Base-by-base conservation (phyloP, 2,888 invertebrate genomes). In the Linnaemya tessellans region DNA sequence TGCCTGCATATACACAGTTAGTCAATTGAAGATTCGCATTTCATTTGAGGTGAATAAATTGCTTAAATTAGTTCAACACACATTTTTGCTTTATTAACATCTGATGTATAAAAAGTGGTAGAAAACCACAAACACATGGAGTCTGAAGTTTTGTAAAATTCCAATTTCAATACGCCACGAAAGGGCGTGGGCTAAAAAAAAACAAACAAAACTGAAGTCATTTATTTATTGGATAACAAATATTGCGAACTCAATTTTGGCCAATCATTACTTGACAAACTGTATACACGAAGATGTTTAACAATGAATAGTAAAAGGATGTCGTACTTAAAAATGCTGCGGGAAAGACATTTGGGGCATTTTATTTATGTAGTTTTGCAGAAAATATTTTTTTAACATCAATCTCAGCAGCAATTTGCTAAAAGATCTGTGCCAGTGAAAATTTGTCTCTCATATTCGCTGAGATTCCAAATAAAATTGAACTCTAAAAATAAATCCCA, bases 281-380 rank as follows among this genome's bases (percentile, higher is more conserved):
- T 71, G 71, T 54, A n/a, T n/a, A 41, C 18, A 8, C 4, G 10
- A 58, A 60, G 25, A 35, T 73, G 8, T 3, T 18, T 30, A 30
- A 38, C 35, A 73, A 73, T 65, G 54, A n/a, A 10, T 18, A 22
- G 10, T 49, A 20, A 65, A 64, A 38, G 41, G 60, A 30, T n/a
- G 18, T 22, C 38, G 22, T 60, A 49, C 13, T 30, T 4, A 30
- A 20, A 25, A 13, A 11, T n/a, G 8, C 7, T 13, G 35, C n/a
- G 11, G 15, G 38, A 38, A 46, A 46, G 7, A 15, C 3, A 4
- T 64, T 64, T 54, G 11, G 5, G 64, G 74, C 70, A 22, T 30
- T 56, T 4, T 15, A 38, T 10, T 9, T 41, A 67, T 30, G 9
- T 11, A 10, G 10, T 3, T 10, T 35, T 8, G 3, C 0, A 8